These are phyloP conservation scores for Gymnosoma rotundatum DNA, from an alignment of 2,888 invertebrate species.

Conservation along the genomic window DNA sequence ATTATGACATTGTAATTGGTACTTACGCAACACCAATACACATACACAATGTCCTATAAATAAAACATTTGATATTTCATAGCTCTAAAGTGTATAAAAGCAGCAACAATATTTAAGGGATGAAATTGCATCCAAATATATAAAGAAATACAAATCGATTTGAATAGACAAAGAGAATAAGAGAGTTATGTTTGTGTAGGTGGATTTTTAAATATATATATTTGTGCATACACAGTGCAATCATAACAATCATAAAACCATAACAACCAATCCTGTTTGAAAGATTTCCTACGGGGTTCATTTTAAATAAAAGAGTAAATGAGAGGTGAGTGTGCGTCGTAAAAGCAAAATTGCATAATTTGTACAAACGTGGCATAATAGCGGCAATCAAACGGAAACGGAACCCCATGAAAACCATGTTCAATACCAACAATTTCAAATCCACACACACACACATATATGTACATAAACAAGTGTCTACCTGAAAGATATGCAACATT, in stretches of 20 bases:
- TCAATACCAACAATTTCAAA: not conserved
- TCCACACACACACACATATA: not conserved
- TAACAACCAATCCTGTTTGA: slow-evolving; percentile 65
- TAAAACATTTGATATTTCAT: not conserved
- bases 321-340: slow-evolving; percentile 74
- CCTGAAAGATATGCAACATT: slow-evolving; percentile 22
- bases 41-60: not conserved
- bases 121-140: slow-evolving; percentile 67
- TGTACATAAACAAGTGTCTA: not conserved
- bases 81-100: slow-evolving; percentile 6
- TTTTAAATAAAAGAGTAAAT: not conserved
- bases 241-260: slow-evolving; percentile 52
- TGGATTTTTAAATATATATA: slow-evolving; percentile 7
- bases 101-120: slow-evolving; percentile 57
- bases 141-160: not conserved
- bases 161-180: not conserved
- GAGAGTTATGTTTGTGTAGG: not conserved
- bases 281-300: slow-evolving; percentile 69
- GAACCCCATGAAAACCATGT: slow-evolving; percentile 30
- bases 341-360: slow-evolving; percentile 72
- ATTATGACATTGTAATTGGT: slow-evolving; percentile 69
- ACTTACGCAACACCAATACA: slow-evolving; percentile 63
- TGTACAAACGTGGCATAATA: slow-evolving; percentile 70
- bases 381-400: slow-evolving; percentile 58
- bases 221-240: slow-evolving; percentile 30